Conservation (phyloP, 2,797 vertebrate genomes). For the Vespertilio murinus region DNA sequence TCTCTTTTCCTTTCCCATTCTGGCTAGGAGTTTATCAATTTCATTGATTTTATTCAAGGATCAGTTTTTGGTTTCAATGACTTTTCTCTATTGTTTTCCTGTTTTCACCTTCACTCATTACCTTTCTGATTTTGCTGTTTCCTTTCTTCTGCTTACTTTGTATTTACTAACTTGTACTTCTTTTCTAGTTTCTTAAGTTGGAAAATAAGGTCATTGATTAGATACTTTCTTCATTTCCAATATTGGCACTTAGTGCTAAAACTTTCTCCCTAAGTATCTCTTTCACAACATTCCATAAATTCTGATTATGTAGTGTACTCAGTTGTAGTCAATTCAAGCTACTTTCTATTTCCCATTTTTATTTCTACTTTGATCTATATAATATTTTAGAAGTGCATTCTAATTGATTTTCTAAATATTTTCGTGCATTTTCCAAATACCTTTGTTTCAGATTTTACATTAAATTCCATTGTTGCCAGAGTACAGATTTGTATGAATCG, state of each 20-base stretch:
- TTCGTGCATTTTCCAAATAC: slow-evolving; percentile 1
- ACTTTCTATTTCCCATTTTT: background rate
- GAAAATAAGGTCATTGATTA: background rate
- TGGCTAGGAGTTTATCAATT: background rate
- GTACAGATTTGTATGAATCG: background rate
- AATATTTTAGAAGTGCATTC: background rate
- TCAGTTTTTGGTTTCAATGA: background rate
- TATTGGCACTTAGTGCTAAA: background rate
- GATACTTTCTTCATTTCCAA: background rate
- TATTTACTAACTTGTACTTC: slow-evolving; percentile 12
- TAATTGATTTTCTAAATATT: background rate
- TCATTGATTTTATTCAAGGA: background rate
- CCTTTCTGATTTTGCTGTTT: background rate
- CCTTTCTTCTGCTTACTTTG: background rate
- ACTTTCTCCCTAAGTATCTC: background rate
- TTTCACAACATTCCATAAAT: background rate
- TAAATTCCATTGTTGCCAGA: background rate
- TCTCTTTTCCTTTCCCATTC: background rate
- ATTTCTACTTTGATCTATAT: background rate
- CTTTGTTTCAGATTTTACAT: slow-evolving; percentile 13
- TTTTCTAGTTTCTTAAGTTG: background rate
- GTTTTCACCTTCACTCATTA: background rate
- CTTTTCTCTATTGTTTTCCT: background rate
- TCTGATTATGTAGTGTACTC: background rate
- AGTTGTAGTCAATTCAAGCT: slow-evolving; percentile 4